Percentiles rank a stretch among this genome's conserved stretches.
phyloP scores from a whole-genome alignment of 2,113 vertebrate species.

The Probosciger aterrimus region DNA sequence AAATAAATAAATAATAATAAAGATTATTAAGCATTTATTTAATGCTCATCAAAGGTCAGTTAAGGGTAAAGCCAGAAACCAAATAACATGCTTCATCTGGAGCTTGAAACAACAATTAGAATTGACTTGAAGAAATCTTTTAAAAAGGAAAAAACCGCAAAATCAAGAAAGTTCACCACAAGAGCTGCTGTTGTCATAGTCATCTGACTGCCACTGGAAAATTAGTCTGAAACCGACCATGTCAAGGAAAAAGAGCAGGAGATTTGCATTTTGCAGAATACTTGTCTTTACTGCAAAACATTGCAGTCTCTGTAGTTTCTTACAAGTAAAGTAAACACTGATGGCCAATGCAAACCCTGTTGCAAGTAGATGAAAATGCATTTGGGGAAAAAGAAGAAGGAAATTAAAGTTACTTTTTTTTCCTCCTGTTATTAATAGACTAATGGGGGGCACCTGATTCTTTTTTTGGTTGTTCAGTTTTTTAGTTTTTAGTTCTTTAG shows the following conservation, averaged over 20 bases:
- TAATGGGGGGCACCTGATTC: not conserved
- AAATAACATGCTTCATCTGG: not conserved
- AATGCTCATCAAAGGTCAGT: not conserved
- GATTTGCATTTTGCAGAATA: not conserved
- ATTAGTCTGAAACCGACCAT: not conserved
- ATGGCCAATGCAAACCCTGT: not conserved
- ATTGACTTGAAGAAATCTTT: not conserved
- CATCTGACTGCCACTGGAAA: not conserved
- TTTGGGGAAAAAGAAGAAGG: not conserved
- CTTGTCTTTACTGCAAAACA: not conserved
- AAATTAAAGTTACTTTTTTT: not conserved
- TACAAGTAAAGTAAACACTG: not conserved
- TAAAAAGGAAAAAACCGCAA: accelerated
- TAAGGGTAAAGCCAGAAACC: not conserved
- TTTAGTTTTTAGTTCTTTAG: not conserved
- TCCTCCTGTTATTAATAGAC: not conserved
- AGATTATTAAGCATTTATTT: too few species aligned
- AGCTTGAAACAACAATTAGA: not conserved
- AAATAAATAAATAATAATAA: too few species aligned
- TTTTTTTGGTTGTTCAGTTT: not conserved
- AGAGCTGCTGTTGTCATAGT: not conserved
- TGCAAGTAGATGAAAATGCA: not conserved
- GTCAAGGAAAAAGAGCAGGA: not conserved
- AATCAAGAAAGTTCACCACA: not conserved
- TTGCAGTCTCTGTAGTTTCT: not conserved